phyloP scores from a whole-genome alignment of 2,797 vertebrate genomes.

The Masticophis lateralis region DNA sequence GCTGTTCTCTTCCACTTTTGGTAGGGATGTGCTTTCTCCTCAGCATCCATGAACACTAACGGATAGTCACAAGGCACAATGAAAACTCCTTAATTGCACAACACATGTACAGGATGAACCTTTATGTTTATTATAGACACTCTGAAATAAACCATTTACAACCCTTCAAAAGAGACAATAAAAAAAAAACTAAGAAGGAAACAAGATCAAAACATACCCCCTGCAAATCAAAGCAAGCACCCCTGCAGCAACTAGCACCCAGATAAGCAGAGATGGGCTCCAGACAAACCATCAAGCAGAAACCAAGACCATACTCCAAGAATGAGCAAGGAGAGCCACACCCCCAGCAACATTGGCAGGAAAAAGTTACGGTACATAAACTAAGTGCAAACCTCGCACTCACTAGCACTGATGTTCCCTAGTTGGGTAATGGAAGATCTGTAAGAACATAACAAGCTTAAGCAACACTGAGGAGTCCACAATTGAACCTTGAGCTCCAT shows the following conservation, averaged over 20 bases:
- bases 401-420: not conserved
- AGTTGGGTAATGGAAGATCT: not conserved
- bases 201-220: not conserved
- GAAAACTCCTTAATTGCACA: not conserved
- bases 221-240: not conserved
- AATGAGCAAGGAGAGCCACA: not conserved
- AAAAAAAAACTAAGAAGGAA: not conserved
- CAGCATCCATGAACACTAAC: not conserved
- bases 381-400: not conserved
- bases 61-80: not conserved
- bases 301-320: not conserved
- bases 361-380: not conserved
- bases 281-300: not conserved
- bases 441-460: not conserved
- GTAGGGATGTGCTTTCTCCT: not conserved
- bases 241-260: not conserved
- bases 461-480: not conserved
- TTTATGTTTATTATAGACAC: not conserved
- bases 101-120: not conserved
- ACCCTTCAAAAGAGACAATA: not conserved
- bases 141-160: not conserved
- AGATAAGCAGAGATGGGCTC: not conserved
- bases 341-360: not conserved
- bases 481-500: not conserved
- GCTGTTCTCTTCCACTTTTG: not conserved